These are phyloP conservation scores for Scytalopus superciliaris DNA, from an alignment of 2,113 vertebrate species.

Conservation along the genomic window DNA sequence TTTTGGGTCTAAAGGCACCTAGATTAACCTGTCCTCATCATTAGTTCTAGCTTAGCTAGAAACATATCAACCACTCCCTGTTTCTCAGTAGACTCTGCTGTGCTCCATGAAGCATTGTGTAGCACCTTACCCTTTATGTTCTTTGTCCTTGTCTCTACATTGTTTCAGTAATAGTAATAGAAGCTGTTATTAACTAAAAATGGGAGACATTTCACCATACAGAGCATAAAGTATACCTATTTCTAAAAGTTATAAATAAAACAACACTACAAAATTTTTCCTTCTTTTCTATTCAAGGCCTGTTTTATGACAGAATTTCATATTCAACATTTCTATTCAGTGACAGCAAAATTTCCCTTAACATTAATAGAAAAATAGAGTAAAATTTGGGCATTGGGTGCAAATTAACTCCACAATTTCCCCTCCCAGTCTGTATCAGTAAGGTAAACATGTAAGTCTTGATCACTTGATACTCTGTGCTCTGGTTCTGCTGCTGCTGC, in stretches of 20 bases:
- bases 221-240: not conserved
- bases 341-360: not conserved
- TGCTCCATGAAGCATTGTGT: not conserved
- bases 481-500: not conserved
- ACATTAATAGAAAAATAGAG: not conserved
- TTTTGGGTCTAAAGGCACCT: not conserved
- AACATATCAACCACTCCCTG: not conserved
- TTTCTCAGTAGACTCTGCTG: not conserved
- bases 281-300: not conserved
- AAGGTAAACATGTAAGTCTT: not conserved
- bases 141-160: not conserved
- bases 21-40: not conserved
- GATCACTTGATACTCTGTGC: not conserved
- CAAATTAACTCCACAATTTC: not conserved
- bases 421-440: not conserved
- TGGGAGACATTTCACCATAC: not conserved
- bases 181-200: not conserved
- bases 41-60: not conserved
- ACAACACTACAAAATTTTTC: not conserved
- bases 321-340: not conserved
- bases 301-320: not conserved
- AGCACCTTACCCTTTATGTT: not conserved
- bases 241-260: not conserved
- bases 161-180: not conserved
- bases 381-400: not conserved